These are phyloP conservation scores for Sarcophaga caerulescens DNA, from an alignment of 2,888 invertebrate genomes.

Conservation along the genomic window DNA sequence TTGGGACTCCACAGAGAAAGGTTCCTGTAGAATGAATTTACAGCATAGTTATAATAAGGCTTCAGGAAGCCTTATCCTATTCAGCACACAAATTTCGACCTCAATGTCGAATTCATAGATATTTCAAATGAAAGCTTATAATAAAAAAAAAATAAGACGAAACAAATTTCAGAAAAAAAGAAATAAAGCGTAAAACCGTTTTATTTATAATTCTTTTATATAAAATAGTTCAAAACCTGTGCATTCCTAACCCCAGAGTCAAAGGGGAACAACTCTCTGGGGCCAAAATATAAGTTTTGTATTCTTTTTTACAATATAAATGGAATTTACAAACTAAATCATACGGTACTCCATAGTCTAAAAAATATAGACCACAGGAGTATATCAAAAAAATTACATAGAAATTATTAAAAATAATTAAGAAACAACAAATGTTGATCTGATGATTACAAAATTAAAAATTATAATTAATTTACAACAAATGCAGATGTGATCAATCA, in stretches of 20 bases:
- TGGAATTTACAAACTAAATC: conserved; percentile 70
- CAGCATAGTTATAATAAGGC: too few species aligned
- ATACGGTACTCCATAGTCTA: conserved; percentile 3
- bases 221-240: conserved; percentile 45
- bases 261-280: conserved; percentile 44
- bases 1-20: too few species aligned
- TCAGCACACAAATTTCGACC: too few species aligned
- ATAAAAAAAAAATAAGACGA: conserved; percentile 22
- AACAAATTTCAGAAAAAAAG: conserved; percentile 48
- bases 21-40: too few species aligned
- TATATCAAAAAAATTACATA: conserved; percentile 25
- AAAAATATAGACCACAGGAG: neutral
- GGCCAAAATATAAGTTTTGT: conserved; percentile 52
- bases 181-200: conserved; percentile 73
- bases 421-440: conserved; percentile 28
- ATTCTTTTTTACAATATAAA: conserved; percentile 45
- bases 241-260: conserved; percentile 24
- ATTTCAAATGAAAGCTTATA: neutral
- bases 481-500: conserved; percentile 23
- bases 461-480: conserved; percentile 49
- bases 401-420: conserved; percentile 53
- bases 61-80: too few species aligned
- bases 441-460: conserved; percentile 40
- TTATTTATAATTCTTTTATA: conserved; percentile 66
- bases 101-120: too few species aligned